These are phyloP conservation scores for Drosophila willistoni DNA, from an alignment of 1,140 invertebrate genomes.

Conservation along the genomic window DNA sequence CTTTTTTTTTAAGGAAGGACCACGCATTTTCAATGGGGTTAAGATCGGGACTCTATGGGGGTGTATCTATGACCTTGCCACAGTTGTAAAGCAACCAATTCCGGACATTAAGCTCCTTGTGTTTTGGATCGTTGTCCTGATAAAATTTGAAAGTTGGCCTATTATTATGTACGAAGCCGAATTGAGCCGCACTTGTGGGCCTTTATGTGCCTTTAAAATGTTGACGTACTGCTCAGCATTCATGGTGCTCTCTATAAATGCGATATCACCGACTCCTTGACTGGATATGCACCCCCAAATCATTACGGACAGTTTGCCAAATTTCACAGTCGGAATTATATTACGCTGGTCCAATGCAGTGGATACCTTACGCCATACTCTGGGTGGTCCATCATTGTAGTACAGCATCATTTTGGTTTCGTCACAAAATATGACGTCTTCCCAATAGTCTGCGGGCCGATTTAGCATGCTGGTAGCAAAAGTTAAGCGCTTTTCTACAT, in stretches of 20 bases:
- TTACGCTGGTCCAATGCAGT: slow-evolving; percentile 1
- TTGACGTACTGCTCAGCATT: background rate
- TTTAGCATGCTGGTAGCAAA: no score
- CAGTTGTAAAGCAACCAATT: no score
- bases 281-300: background rate
- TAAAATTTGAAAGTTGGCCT: no score
- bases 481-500: no score
- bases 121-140: no score
- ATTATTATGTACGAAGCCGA: background rate
- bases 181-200: background rate
- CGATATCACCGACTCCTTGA: background rate
- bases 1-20: no score
- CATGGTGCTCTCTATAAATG: background rate
- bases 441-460: background rate
- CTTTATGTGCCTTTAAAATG: background rate
- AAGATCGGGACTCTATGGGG: no score
- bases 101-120: no score
- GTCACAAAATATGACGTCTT: slow-evolving; percentile 7
- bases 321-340: background rate
- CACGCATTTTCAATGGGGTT: no score
- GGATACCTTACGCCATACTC: background rate
- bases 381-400: slow-evolving; percentile 3
- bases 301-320: background rate
- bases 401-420: slow-evolving; percentile 5
- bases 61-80: no score